Evolutionary conservation across 2,113 vertebrate genomes (phyloP).

Genomic region (Terrapene triunguis): DNA sequence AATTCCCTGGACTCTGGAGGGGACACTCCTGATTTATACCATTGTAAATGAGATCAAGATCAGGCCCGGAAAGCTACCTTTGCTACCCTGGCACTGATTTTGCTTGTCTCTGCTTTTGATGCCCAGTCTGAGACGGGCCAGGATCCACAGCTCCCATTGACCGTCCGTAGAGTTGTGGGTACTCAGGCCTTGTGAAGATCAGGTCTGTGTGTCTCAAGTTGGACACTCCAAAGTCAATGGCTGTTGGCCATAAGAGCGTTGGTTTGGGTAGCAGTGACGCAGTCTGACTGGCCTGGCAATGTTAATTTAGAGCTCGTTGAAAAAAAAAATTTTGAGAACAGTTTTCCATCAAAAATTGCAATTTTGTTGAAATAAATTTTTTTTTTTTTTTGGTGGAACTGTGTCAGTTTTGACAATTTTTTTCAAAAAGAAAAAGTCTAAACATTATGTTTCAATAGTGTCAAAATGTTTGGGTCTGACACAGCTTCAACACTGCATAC

Average conservation of each 20-base stretch:
- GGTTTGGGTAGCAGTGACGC: background rate
- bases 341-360: background rate
- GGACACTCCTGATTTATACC: fast-evolving
- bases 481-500: no score
- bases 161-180: background rate
- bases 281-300: background rate
- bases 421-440: background rate
- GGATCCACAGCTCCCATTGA: background rate
- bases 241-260: background rate
- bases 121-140: background rate
- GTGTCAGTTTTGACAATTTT: background rate
- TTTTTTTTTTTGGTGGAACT: background rate
- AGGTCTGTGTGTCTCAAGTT: background rate
- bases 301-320: background rate
- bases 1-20: background rate
- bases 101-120: fast-evolving
- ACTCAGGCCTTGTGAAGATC: background rate
- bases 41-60: background rate
- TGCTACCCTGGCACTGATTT: no score
- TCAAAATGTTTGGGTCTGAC: no score
- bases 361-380: no score
- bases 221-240: background rate
- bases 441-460: background rate
- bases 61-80: background rate
- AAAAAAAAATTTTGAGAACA: no score